Base-by-base conservation (phyloP, 2,797 vertebrate species). In the Hephaestus fuliginosus region DNA sequence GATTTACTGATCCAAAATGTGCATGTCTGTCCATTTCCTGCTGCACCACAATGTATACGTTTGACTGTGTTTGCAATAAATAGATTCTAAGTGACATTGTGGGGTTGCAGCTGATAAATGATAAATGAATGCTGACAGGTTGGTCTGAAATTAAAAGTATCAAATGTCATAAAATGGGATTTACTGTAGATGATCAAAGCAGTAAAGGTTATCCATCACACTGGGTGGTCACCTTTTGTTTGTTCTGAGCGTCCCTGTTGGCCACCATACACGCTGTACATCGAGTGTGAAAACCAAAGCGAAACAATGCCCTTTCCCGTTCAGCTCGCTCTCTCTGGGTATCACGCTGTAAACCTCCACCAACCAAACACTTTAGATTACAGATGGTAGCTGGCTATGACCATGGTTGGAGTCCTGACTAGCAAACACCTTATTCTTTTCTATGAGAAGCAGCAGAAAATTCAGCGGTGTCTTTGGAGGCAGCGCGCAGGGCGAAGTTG, bases 1-100 rank as follows among this genome's bases (percentile, higher is more conserved):
- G 52, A 57, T 49, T 14, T 51, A 22, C 70, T 41, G 18, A 22
- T 74, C 55, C 33, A 58, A 49, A 58, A 46, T 33, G 22, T 36
- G 18, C 48, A 67, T 3, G 56, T 65, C 60, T 39, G 62, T 61
- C 33, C n/a, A 33, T 70, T 74, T 41, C 10, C 18, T 33, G 12
- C 14, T 53, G 7, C 14, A 36, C 67, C 39, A 66, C 14, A 41
- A 33, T 51, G 14, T 28, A 20, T 12, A 63, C 20, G 58, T 70
- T 48, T 66, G 49, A 10, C 12, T 36, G 39, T n/a, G 10, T 53
- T 28, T 77, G 51, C 44, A 52, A 57, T 28, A 72, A 63, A 68
- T 52, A 0, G 5, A 43, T 28, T 49, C 1, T 48, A 30, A 49
- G 44, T 62, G 48, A 69, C 11, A 33, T 5, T 25, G 53, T 5